These are phyloP conservation scores for Gari tellinella DNA, from an alignment of 2,888 invertebrate species.

Conservation along the genomic window DNA sequence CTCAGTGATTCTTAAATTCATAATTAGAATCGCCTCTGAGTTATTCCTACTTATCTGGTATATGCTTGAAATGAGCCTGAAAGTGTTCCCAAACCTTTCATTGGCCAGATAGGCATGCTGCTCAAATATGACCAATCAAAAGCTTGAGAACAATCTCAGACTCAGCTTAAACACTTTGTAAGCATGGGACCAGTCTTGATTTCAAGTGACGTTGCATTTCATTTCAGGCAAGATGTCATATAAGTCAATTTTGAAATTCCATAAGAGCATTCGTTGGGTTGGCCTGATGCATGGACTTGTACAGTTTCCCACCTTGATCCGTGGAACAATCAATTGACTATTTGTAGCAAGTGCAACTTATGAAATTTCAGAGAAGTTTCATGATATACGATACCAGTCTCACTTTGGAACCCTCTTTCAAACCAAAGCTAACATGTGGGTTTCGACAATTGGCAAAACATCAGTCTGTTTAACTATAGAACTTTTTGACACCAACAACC, in stretches of 20 bases:
- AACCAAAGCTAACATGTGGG: conserved; percentile 8
- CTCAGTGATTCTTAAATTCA: no score
- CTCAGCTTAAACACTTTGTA: no score
- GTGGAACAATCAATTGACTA: conserved; percentile 18
- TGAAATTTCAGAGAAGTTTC: conserved; percentile 9
- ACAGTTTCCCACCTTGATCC: conserved; percentile 23
- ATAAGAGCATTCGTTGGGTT: conserved; percentile 42
- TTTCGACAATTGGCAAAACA: conserved; percentile 27
- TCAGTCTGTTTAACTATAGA: conserved; percentile 8
- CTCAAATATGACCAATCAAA: no score
- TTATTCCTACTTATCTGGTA: no score
- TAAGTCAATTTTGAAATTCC: conserved; percentile 43
- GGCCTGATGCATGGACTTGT: conserved; percentile 32
- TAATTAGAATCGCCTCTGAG: no score
- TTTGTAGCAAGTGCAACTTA: conserved; percentile 36
- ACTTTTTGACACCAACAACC: conserved; percentile 2
- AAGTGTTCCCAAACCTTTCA: no score
- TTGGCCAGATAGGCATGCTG: no score
- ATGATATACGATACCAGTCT: conserved; percentile 19
- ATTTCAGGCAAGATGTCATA: conserved; percentile 44
- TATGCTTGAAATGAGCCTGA: no score
- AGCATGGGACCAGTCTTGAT: no score
- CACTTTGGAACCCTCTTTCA: conserved; percentile 24
- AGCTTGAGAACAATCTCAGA: no score
- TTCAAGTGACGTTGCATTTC: no score